Conservation (phyloP, 2,888 invertebrate species). For the Aphrophora alni region DNA sequence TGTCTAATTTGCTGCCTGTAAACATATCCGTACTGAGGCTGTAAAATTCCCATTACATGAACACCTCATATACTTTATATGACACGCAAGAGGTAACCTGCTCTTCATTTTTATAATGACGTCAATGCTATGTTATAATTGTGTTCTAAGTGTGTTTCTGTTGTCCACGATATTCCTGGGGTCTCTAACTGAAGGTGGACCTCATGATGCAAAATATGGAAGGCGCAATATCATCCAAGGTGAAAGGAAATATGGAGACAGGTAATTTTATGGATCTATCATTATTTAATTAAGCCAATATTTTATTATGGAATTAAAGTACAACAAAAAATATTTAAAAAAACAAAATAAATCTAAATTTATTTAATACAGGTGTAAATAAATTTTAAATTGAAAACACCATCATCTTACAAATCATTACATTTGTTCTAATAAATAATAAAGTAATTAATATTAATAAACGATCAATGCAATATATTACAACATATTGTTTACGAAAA, state of each 20-base stretch:
- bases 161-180: background rate
- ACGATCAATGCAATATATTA: no score
- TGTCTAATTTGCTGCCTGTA: background rate
- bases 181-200: background rate
- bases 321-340: no score
- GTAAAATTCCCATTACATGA: background rate
- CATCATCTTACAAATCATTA: no score
- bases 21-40: background rate
- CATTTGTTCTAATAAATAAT: no score
- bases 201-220: background rate
- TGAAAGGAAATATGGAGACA: background rate
- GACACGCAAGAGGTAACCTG: no score
- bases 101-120: background rate
- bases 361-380: no score
- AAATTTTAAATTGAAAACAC: no score
- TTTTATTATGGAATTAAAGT: no score
- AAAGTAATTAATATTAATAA: no score
- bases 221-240: constrained; percentile 19
- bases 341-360: no score
- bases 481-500: no score
- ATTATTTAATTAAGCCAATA: background rate
- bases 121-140: background rate
- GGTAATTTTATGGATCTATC: background rate
- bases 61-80: no score
- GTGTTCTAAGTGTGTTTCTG: background rate